Evolutionary conservation across 2,113 vertebrate genomes (phyloP), one percentile per base, ranked within the genome.

Genomic region (Callocephalon fimbriatum): DNA sequence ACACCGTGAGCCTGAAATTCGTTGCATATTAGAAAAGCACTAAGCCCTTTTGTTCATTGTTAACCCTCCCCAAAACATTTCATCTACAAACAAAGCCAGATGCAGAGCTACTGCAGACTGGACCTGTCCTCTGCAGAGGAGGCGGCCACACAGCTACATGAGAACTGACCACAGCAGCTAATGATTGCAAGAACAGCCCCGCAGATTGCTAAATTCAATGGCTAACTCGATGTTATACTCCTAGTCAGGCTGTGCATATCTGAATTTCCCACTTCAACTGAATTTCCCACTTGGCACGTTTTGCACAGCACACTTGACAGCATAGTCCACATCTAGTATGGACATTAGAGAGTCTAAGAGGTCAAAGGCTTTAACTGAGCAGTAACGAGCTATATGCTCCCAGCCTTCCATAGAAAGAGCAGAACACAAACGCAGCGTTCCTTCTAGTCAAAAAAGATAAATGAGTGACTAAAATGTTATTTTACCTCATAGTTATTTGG

Each of bases 401-500:
- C 61, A 74, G 51, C 44, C n/a, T 44, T 8, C 2, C 21, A 3
- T 54, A 22, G 40, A 4, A 71, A 40, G n/a, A 66, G 51, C 88
- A 80, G 12, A 45, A 54, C 32, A 40, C 5, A 50, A 40, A n/a
- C 22, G 45, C 13, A 27, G 20, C 1, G 1, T 15, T 51, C 4
- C 27, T 53, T 67, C 53, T 12, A 3, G 15, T 15, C n/a, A 31
- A 25, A 15, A 21, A 4, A 9, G 17, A 12, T 4, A 13, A 29
- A n/a, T 21, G 2, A 19, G 6, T 6, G 29, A 35, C 12, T 19
- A 29, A 80, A 85, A 48, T 21, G 14, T 12, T 35, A 5, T 16
- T 93, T 96, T 97, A 98, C 98, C 98, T 98, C 85, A 0, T 91
- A 97, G 51, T 74, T 65, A 21, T 65, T 5, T 11, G 95, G 76